Percentiles rank a stretch among this genome's conserved stretches.
Conservation (phyloP, 35 echinoderm and acorn worm species). For the Ptychodera flava region DNA sequence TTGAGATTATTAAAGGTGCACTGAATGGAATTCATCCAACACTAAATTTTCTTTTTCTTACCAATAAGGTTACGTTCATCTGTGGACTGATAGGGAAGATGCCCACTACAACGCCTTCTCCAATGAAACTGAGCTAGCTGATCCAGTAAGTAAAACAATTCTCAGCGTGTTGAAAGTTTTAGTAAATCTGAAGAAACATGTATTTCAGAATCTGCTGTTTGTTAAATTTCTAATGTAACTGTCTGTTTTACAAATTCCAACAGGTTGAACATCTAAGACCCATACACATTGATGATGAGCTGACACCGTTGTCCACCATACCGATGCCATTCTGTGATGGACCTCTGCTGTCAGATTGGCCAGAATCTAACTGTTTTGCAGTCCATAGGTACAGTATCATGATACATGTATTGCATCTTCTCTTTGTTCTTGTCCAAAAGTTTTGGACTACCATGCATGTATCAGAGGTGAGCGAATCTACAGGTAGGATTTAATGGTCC, state of each 20-base stretch:
- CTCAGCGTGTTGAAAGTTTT: not conserved
- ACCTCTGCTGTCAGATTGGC: constrained; percentile 85
- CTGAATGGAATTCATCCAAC: no score
- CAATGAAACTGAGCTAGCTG: constrained; percentile 84
- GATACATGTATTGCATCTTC: no score
- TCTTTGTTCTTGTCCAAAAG: no score
- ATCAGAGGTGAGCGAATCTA: no score
- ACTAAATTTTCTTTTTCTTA: no score
- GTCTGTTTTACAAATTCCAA: not conserved
- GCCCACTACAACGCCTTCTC: constrained; percentile 64
- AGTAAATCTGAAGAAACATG: no score
- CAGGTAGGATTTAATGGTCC: no score
- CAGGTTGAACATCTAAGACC: constrained; percentile 67
- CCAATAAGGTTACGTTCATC: constrained; percentile 56
- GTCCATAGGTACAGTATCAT: constrained; percentile 73
- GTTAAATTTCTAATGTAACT: no score
- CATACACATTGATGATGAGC: constrained; percentile 61
- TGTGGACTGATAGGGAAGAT: constrained; percentile 71
- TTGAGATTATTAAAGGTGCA: no score
- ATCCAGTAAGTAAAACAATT: constrained; percentile 48
- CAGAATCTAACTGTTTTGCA: constrained; percentile 23
- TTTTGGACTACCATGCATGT: no score
- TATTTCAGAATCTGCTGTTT: no score
- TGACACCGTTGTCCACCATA: constrained; percentile 61
- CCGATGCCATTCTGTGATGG: constrained; percentile 82